Percentiles rank a stretch among this genome's conserved stretches.
These are phyloP conservation scores for Dilophus febrilis DNA, from an alignment of 2,888 invertebrate species.

Conservation along the genomic window DNA sequence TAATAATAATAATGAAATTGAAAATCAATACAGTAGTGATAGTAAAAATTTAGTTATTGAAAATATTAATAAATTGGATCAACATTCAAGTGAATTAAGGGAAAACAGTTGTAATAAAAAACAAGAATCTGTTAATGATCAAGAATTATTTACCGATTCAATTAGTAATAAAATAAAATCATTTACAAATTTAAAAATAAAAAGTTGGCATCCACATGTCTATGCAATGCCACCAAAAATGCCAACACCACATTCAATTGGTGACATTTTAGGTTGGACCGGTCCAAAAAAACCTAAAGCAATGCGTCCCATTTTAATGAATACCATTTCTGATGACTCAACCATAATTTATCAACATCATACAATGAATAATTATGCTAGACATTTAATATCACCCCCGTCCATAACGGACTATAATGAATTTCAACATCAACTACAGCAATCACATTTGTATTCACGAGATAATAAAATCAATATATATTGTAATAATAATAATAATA, in stretches of 20 bases:
- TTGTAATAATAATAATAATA: constrained; percentile 1
- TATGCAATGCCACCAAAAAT: constrained; percentile 65
- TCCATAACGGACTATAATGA: background rate
- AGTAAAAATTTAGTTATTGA: constrained; percentile 3
- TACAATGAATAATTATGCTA: no score
- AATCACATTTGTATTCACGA: background rate
- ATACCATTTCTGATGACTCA: background rate
- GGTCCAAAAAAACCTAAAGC: constrained; percentile 1
- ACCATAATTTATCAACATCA: no score
- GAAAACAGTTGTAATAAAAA: no score
- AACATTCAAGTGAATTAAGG: no score
- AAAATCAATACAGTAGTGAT: background rate
- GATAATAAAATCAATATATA: background rate
- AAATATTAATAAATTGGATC: constrained; percentile 1
- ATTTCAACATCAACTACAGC: background rate
- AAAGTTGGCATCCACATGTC: constrained; percentile 85
- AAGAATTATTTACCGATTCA: no score
- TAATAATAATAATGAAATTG: background rate
- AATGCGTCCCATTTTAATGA: background rate
- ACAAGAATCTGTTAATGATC: no score
- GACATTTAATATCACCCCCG: no score
- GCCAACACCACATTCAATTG: constrained; percentile 76
- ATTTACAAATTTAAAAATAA: no score
- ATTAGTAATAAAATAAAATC: no score
- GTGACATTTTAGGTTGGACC: constrained; percentile 62